Conservation (phyloP, 2,113 vertebrate species). For the Numida meleagris region DNA sequence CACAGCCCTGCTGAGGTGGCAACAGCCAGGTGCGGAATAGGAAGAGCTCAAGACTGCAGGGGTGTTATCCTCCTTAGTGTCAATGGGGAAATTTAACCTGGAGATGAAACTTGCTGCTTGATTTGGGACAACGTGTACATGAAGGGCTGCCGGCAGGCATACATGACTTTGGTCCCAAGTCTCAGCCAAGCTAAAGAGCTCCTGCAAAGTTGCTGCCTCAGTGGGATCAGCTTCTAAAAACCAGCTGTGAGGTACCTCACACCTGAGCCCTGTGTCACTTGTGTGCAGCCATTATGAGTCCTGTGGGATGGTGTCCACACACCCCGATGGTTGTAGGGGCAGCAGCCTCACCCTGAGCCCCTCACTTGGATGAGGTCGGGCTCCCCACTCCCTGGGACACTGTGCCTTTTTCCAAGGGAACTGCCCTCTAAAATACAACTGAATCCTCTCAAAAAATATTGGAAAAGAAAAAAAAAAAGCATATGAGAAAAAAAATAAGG, state of each 20-base stretch:
- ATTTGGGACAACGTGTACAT: background rate
- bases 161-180: background rate
- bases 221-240: background rate
- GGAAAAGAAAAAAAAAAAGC: background rate
- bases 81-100: background rate
- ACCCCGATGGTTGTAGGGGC: background rate
- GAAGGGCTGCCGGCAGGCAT: background rate
- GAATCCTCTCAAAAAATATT: background rate
- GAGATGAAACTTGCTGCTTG: background rate
- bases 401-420: background rate
- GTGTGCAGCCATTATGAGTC: background rate
- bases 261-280: background rate
- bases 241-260: background rate
- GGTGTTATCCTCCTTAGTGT: background rate
- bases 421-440: background rate
- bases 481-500: background rate
- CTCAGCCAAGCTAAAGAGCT: background rate
- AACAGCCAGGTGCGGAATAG: background rate
- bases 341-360: background rate
- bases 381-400: background rate
- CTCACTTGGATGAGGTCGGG: background rate
- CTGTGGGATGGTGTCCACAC: background rate
- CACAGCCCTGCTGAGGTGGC: background rate
- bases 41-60: background rate
- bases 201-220: fast-evolving